Conservation (phyloP, 2,888 invertebrate genomes). For the Nephrocerus scutellatus region DNA sequence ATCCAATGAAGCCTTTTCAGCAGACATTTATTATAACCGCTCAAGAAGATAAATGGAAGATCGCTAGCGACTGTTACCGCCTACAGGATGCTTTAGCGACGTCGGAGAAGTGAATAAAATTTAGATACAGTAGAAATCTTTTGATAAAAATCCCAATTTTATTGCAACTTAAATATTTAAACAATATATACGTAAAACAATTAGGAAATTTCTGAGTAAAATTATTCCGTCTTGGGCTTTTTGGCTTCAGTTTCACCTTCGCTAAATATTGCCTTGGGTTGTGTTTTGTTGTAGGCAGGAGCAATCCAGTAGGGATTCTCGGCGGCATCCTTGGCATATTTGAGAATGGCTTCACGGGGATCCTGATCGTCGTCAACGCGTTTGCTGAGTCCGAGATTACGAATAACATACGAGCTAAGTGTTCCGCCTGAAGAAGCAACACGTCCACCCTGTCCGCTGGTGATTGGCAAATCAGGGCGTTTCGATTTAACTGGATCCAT, state of each 20-base stretch:
- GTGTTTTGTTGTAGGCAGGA: conserved; percentile 83
- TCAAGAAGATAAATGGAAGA: conserved; percentile 87
- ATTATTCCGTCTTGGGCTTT: conserved; percentile 37
- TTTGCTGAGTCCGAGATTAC: conserved; percentile 89
- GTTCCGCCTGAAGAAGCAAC: conserved; percentile 89
- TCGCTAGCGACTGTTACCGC: conserved; percentile 82
- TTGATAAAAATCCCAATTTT: no score
- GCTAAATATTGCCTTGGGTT: conserved; percentile 77
- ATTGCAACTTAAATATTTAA: no score
- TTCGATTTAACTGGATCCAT: conserved; percentile 78
- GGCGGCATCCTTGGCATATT: conserved; percentile 89
- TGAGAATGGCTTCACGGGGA: conserved; percentile 89
- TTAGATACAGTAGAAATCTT: no score
- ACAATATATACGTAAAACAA: no score
- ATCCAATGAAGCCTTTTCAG: conserved; percentile 61
- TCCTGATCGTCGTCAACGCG: conserved; percentile 87
- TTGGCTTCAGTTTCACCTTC: conserved; percentile 42
- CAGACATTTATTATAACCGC: conserved; percentile 85
- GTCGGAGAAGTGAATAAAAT: conserved; percentile 16
- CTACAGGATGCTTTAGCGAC: conserved; percentile 54
- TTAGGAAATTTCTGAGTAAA: no score
- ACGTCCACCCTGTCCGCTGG: conserved; percentile 85
- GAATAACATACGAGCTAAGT: conserved; percentile 90
- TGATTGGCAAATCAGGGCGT: conserved; percentile 79
- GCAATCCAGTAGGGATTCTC: conserved; percentile 97